Conservation (phyloP, 2,888 invertebrate species). For the Falcaria lacertinaria region DNA sequence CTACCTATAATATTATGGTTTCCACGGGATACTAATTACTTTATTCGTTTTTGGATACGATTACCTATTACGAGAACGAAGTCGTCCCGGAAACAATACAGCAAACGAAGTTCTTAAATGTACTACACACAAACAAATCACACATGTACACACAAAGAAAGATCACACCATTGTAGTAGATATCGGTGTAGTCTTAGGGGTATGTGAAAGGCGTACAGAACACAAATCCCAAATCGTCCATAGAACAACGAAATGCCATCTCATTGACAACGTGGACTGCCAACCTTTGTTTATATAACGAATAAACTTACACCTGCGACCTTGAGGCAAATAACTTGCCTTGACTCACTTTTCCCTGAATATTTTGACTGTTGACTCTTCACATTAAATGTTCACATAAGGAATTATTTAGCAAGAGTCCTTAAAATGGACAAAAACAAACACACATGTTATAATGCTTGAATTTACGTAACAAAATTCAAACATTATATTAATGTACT, state of each 20-base stretch:
- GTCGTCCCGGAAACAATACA: too few species aligned
- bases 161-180: slow-evolving; percentile 2
- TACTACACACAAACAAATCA: too few species aligned
- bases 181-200: not conserved
- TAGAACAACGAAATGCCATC: slow-evolving; percentile 29
- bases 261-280: slow-evolving; percentile 45
- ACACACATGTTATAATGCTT: slow-evolving; percentile 2
- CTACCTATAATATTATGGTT: too few species aligned
- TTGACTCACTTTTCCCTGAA: slow-evolving; percentile 37
- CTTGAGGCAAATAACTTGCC: slow-evolving; percentile 33
- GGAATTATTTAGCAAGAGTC: slow-evolving; percentile 12
- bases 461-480: too few species aligned
- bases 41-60: too few species aligned
- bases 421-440: slow-evolving; percentile 8
- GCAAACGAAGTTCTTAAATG: too few species aligned
- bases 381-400: slow-evolving; percentile 17
- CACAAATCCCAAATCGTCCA: slow-evolving; percentile 7
- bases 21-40: too few species aligned
- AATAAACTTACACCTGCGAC: slow-evolving; percentile 36
- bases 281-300: slow-evolving; percentile 43
- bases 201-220: not conserved
- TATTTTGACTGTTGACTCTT: slow-evolving; percentile 28
- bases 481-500: not conserved
- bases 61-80: too few species aligned
- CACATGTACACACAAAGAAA: too few species aligned